Evolutionary conservation across 2,113 vertebrate genomes (phyloP).

Genomic region (Ameiurus melas): DNA sequence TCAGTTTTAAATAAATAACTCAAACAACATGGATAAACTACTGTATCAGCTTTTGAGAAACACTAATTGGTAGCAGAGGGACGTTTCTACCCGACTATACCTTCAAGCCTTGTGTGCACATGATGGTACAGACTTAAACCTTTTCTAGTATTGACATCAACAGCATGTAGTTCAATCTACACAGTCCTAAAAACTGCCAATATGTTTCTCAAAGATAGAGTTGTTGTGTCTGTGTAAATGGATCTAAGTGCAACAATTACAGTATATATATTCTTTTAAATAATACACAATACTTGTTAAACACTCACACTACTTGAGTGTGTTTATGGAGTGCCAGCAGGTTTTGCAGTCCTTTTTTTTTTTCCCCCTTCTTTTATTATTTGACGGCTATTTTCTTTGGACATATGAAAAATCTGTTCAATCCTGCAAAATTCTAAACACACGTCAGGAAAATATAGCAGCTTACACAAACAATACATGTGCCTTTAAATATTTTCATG

Average conservation of each 20-base stretch:
- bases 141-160: slow-evolving; percentile 7
- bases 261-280: slow-evolving; percentile 13
- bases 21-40: slow-evolving; percentile 3
- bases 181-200: slow-evolving; percentile 30
- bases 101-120: slow-evolving; percentile 27
- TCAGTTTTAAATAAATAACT: slow-evolving; percentile 28
- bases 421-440: slow-evolving; percentile 44
- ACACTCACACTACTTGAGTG: slow-evolving; percentile 31
- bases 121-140: slow-evolving; percentile 15
- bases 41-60: not conserved
- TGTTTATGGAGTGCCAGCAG: slow-evolving; percentile 33
- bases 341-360: slow-evolving; percentile 10
- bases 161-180: slow-evolving; percentile 30
- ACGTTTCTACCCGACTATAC: not conserved
- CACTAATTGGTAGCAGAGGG: not conserved
- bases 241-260: slow-evolving; percentile 42
- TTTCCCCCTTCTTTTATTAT: not conserved
- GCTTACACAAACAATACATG: slow-evolving; percentile 52
- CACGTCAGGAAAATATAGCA: slow-evolving; percentile 51
- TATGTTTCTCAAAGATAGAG: slow-evolving; percentile 33
- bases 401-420: slow-evolving; percentile 29
- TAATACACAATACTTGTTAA: slow-evolving; percentile 22
- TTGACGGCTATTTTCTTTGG: slow-evolving; percentile 38
- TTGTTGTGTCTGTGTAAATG: slow-evolving; percentile 5
- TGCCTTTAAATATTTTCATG: slow-evolving; percentile 37